Evolutionary conservation across 92 coral and sea anemone species (phyloP).

Genomic region (Palythoa grandis): DNA sequence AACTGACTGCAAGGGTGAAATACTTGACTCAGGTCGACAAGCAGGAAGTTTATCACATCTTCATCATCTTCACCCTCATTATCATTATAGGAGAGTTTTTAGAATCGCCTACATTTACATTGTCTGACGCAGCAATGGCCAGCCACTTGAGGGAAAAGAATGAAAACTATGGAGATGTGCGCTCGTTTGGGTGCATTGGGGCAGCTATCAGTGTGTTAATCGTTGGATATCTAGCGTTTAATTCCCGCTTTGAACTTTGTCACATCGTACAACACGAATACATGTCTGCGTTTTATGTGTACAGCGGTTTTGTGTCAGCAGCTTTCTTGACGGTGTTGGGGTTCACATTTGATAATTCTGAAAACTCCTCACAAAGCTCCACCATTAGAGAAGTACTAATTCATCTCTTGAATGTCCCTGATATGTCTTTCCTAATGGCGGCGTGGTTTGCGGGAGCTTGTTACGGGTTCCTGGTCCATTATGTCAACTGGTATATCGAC

Average conservation of each 20-base stretch:
- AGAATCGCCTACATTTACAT: conserved; percentile 56
- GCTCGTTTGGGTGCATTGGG: conserved; percentile 51
- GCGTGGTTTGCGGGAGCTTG: conserved; percentile 83
- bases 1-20: conserved; percentile 6
- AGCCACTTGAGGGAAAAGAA: conserved; percentile 33
- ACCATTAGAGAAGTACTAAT: conserved; percentile 13
- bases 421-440: conserved; percentile 69
- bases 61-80: conserved; percentile 39
- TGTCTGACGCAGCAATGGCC: conserved; percentile 52
- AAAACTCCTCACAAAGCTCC: not conserved
- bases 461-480: conserved; percentile 88
- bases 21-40: conserved; percentile 46
- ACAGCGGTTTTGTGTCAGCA: conserved; percentile 75
- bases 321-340: conserved; percentile 73
- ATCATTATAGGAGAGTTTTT: conserved; percentile 56
- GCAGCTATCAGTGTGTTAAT: conserved; percentile 35
- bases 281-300: conserved; percentile 69
- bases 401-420: conserved; percentile 54
- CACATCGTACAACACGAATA: conserved; percentile 57
- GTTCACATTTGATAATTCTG: conserved; percentile 70
- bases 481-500: conserved; percentile 96
- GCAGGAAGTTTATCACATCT: conserved; percentile 50
- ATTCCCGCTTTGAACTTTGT: conserved; percentile 5
- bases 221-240: conserved; percentile 45
- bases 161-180: conserved; percentile 39